phyloP scores from a whole-genome alignment of 2,888 invertebrate genomes.

The Nematopogon swammerdamellus region DNA sequence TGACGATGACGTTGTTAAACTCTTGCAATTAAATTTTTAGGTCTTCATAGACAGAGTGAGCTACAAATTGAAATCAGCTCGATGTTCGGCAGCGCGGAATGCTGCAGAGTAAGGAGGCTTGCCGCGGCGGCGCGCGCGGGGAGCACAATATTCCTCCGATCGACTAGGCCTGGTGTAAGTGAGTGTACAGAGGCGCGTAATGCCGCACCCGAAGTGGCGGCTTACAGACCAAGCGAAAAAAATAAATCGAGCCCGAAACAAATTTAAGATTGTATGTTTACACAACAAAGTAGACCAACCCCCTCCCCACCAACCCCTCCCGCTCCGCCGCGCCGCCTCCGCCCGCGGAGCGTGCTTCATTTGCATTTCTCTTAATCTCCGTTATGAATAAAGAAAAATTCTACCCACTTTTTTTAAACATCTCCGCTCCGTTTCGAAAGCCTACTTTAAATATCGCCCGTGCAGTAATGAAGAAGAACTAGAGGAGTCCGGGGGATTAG shows the following conservation, averaged over 20 bases:
- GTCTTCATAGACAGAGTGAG: no score
- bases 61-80: no score
- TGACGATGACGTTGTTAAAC: conserved; percentile 5
- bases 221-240: not conserved
- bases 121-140: no score
- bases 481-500: conserved; percentile 34
- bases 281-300: conserved; percentile 49
- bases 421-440: not conserved
- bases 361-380: conserved; percentile 54
- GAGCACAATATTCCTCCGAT: no score
- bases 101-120: no score
- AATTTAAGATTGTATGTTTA: conserved; percentile 26
- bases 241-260: not conserved
- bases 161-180: no score
- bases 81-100: no score
- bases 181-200: not conserved
- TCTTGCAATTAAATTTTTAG: no score
- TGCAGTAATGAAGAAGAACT: conserved; percentile 37
- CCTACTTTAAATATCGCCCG: conserved; percentile 13
- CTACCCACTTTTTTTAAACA: not conserved
- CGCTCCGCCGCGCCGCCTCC: no score
- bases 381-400: conserved; percentile 47
- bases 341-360: conserved; percentile 48
- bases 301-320: no score
- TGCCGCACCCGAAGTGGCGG: not conserved